Percentiles rank a stretch among this genome's conserved stretches.
These are phyloP conservation scores for Bombylius discolor DNA, from an alignment of 2,888 invertebrate species.

Conservation along the genomic window DNA sequence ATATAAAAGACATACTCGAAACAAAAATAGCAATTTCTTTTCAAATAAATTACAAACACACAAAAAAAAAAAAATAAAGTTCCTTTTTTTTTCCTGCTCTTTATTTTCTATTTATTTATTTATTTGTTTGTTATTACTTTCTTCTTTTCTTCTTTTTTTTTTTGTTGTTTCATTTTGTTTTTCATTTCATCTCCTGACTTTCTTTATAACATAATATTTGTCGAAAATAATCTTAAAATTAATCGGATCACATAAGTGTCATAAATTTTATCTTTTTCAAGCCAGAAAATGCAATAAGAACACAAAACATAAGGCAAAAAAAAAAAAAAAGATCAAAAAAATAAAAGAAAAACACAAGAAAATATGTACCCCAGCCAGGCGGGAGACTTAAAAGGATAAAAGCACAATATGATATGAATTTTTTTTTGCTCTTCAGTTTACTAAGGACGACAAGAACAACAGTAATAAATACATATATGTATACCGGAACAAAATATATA, in stretches of 20 bases:
- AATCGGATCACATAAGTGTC: slow-evolving; percentile 6
- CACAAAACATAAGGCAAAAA: neutral
- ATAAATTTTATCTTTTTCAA: slow-evolving; percentile 4
- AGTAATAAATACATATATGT: too few relatives aligned
- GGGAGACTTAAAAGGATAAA: neutral
- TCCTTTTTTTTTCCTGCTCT: too few relatives aligned
- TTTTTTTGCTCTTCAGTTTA: too few relatives aligned
- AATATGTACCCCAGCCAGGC: neutral
- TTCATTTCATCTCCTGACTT: neutral
- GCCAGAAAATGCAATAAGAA: slow-evolving; percentile 1
- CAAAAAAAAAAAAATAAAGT: too few relatives aligned
- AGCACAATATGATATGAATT: too few relatives aligned
- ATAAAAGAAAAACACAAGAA: neutral
- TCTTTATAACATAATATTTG: neutral
- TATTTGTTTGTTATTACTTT: too few relatives aligned
- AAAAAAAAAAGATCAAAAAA: neutral
- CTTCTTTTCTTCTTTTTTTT: neutral
- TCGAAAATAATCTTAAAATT: neutral
- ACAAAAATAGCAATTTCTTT: too few relatives aligned
- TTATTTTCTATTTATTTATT: too few relatives aligned
- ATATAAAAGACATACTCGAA: too few relatives aligned
- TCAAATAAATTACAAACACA: too few relatives aligned
- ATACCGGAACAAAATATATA: too few relatives aligned
- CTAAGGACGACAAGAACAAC: too few relatives aligned
- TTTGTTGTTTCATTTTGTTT: neutral